These are phyloP conservation scores for Danio tinwini DNA, from an alignment of 2,797 vertebrate genomes.

Conservation along the genomic window DNA sequence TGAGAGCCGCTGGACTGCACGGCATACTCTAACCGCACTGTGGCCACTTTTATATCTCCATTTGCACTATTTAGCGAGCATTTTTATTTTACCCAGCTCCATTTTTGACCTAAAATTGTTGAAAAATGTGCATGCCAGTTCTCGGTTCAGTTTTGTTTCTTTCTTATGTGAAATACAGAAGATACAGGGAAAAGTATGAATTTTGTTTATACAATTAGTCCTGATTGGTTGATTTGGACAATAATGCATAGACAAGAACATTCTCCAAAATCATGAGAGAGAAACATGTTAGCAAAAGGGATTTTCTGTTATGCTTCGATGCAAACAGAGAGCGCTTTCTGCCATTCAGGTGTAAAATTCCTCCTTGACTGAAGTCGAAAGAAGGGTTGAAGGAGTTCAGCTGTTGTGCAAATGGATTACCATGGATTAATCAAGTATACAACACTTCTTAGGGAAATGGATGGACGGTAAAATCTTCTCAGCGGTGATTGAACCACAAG, in stretches of 20 bases:
- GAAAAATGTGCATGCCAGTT: neutral
- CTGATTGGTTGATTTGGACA: neutral
- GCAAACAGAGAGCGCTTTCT: constrained; percentile 26
- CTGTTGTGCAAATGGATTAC: constrained; percentile 28
- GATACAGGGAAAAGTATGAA: neutral
- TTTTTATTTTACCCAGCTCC: neutral
- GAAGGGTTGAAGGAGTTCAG: constrained; percentile 27
- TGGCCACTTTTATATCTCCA: constrained; percentile 4
- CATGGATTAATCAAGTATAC: constrained; percentile 30
- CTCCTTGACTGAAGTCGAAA: constrained; percentile 22
- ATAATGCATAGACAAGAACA: neutral
- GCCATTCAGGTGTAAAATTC: constrained; percentile 34
- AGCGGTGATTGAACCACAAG: constrained; percentile 25
- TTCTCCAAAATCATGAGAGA: neutral
- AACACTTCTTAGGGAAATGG: constrained; percentile 24
- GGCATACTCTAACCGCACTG: constrained; percentile 11
- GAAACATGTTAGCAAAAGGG: constrained; percentile 25
- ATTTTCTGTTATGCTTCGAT: constrained; percentile 24
- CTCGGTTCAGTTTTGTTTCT: neutral
- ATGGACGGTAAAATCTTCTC: neutral
- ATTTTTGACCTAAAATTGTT: neutral
- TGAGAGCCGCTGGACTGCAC: neutral
- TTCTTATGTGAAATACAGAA: neutral
- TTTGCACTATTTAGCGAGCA: constrained; percentile 5
- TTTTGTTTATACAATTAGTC: neutral